Evolutionary conservation across 1,140 invertebrate genomes (phyloP).

Genomic region (Caenorhabditis elegans): DNA sequence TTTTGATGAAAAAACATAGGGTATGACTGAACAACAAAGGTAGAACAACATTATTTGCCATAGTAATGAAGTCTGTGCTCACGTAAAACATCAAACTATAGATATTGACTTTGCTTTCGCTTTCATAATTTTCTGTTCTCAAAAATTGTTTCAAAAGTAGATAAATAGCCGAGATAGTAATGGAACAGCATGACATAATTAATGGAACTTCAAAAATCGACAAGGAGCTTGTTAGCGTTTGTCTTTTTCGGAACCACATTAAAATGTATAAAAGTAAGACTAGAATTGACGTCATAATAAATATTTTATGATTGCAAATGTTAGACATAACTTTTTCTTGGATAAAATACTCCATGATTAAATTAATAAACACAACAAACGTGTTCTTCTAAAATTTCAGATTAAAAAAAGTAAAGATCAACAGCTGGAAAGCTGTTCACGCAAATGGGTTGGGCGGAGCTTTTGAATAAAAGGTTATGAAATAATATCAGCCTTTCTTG

Average conservation of each 20-base stretch:
- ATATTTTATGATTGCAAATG: too few relatives aligned
- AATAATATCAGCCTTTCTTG: too few relatives aligned
- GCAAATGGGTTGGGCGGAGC: too few relatives aligned
- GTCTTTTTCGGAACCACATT: background rate
- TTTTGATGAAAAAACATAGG: background rate
- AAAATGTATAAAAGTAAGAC: too few relatives aligned
- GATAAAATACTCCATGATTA: too few relatives aligned
- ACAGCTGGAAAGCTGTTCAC: too few relatives aligned
- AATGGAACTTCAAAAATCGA: background rate
- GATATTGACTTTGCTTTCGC: background rate
- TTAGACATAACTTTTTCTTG: too few relatives aligned
- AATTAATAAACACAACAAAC: too few relatives aligned
- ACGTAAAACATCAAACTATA: background rate
- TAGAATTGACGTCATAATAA: too few relatives aligned
- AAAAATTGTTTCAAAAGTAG: background rate
- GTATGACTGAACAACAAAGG: background rate
- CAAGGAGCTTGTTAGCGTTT: background rate
- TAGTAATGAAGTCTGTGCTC: background rate
- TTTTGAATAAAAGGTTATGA: too few relatives aligned
- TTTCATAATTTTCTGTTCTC: background rate
- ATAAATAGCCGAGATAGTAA: background rate
- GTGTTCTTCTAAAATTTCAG: too few relatives aligned
- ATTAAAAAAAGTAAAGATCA: too few relatives aligned
- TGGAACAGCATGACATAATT: background rate
- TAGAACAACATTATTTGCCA: background rate